phyloP scores from a whole-genome alignment of 1,140 invertebrate species.

The Ericerus pela region DNA sequence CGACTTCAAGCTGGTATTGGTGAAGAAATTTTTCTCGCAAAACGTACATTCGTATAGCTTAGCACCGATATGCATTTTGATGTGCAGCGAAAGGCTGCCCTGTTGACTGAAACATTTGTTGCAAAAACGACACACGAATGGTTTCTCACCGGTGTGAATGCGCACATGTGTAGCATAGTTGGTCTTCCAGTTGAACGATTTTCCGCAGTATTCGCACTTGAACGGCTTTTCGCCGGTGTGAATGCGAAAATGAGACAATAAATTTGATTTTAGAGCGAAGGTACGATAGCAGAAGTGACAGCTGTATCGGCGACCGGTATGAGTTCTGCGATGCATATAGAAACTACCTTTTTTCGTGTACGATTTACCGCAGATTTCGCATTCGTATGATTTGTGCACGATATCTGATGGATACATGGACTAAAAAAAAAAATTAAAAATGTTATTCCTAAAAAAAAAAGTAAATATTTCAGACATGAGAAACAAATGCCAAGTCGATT shows the following conservation, averaged over 20 bases:
- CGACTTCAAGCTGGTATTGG: neutral
- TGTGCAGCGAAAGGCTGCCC: conserved; percentile 1
- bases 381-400: neutral
- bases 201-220: neutral
- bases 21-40: neutral
- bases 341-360: neutral
- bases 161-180: neutral
- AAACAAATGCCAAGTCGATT: too few species aligned
- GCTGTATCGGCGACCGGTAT: neutral
- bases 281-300: neutral
- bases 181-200: neutral
- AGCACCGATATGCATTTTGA: conserved; percentile 14
- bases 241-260: neutral
- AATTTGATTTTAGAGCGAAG: neutral
- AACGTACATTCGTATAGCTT: conserved; percentile 45
- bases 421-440: neutral
- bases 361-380: neutral
- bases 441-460: too few species aligned
- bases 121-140: conserved; percentile 15
- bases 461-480: too few species aligned
- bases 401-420: neutral
- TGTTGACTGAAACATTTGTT: conserved; percentile 14
- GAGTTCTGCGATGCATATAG: neutral
- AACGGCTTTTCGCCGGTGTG: conserved; percentile 10
- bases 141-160: conserved; percentile 9